Percentiles rank a stretch among this genome's conserved stretches.
These are phyloP conservation scores for Shargacucullia verbasci DNA, from an alignment of 2,888 invertebrate genomes.

Conservation along the genomic window DNA sequence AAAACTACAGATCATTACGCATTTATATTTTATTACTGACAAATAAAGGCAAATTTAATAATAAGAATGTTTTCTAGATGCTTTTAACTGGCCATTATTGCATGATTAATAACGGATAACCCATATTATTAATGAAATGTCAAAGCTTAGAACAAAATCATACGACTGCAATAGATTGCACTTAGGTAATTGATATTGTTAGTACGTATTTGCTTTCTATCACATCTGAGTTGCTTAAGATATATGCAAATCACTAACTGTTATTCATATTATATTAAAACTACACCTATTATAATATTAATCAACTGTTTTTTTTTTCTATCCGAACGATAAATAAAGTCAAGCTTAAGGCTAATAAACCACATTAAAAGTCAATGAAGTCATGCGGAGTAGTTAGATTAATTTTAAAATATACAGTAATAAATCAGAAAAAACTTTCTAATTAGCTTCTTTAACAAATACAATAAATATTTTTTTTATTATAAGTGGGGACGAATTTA, in stretches of 20 bases:
- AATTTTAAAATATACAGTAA: background rate
- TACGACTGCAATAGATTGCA: background rate
- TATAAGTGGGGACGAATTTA: constrained; percentile 2
- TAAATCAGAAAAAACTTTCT: constrained; percentile 23
- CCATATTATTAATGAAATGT: constrained; percentile 20
- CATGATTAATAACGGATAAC: constrained; percentile 16
- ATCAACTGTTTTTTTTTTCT: constrained; percentile 7
- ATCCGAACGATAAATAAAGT: background rate
- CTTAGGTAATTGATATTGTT: constrained; percentile 11
- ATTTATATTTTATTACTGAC: background rate
- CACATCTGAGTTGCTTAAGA: background rate
- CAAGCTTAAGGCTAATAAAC: too few species aligned
- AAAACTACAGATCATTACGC: constrained; percentile 25
- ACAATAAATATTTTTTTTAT: too few species aligned
- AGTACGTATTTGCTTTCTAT: constrained; percentile 1
- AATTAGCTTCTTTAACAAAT: background rate
- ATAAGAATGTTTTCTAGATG: constrained; percentile 4
- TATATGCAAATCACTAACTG: constrained; percentile 16
- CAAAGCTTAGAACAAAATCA: constrained; percentile 4
- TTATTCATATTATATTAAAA: too few species aligned
- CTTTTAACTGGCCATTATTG: background rate
- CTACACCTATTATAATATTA: too few species aligned
- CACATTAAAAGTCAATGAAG: background rate
- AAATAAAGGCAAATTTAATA: constrained; percentile 7
- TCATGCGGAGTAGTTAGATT: background rate